Conservation (phyloP, 2,888 invertebrate genomes). For the Cheilosia impressa region DNA sequence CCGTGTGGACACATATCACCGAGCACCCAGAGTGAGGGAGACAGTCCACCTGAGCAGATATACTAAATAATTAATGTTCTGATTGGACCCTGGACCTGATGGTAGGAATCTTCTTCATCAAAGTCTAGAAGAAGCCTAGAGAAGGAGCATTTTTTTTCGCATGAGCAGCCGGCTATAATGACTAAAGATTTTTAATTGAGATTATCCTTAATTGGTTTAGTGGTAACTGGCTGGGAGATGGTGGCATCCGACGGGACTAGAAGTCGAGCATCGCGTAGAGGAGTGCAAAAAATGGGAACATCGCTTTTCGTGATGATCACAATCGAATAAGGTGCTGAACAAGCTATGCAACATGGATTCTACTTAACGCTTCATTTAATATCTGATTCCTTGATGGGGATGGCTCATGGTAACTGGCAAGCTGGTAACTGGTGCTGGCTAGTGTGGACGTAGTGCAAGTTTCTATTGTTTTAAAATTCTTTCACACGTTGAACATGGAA, state of each 20-base stretch:
- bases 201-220: conserved; percentile 75
- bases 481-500: conserved; percentile 49
- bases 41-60: conserved; percentile 48
- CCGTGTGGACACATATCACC: conserved; percentile 10
- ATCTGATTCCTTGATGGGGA: conserved; percentile 66
- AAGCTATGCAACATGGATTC: conserved; percentile 75
- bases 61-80: conserved; percentile 71
- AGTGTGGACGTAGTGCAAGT: not conserved
- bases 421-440: not conserved
- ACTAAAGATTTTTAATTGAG: conserved; percentile 75
- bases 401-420: conserved; percentile 33
- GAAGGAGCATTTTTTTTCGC: conserved; percentile 14
- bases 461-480: conserved; percentile 66
- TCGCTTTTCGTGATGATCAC: conserved; percentile 74
- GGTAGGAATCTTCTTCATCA: conserved; percentile 67
- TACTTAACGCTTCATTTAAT: conserved; percentile 74
- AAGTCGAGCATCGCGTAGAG: not conserved
- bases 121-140: conserved; percentile 43
- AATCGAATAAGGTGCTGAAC: conserved; percentile 75
- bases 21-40: not conserved
- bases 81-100: conserved; percentile 43
- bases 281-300: conserved; percentile 74
- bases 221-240: conserved; percentile 65
- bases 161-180: conserved; percentile 58
- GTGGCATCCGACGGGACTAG: conserved; percentile 56